Percentiles rank a stretch among this genome's conserved stretches.
Evolutionary conservation across 2,113 vertebrate genomes (phyloP).

Genomic region (Nothoprocta perdicaria): DNA sequence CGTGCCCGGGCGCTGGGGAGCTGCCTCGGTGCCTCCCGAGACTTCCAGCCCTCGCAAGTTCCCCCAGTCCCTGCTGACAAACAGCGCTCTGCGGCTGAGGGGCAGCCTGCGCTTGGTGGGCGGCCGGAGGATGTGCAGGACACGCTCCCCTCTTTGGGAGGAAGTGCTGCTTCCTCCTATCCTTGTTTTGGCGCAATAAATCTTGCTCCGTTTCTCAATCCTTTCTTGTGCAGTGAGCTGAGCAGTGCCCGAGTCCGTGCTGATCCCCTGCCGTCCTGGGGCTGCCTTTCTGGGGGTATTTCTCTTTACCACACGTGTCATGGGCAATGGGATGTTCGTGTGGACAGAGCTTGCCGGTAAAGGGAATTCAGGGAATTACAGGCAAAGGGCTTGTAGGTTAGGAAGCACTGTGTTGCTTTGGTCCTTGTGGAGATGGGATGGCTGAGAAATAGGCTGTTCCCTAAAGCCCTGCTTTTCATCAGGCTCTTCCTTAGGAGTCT

Average conservation of each 20-base stretch:
- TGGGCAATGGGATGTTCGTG: not conserved
- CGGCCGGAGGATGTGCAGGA: not conserved
- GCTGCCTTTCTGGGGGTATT: not conserved
- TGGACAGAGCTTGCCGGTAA: not conserved
- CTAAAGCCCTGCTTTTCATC: not conserved
- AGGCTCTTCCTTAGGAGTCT: fast-evolving
- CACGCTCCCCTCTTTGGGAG: not conserved
- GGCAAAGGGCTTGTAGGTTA: not conserved
- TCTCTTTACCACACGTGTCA: not conserved
- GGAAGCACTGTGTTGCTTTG: not conserved
- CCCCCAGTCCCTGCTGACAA: not conserved
- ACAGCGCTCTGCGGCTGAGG: not conserved
- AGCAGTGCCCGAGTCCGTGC: not conserved
- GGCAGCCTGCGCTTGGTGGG: not conserved
- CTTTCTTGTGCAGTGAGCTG: not conserved
- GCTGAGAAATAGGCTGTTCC: not conserved
- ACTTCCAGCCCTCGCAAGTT: not conserved
- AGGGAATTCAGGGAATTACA: not conserved
- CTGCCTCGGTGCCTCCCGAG: not conserved
- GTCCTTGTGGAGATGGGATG: not conserved
- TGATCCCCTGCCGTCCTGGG: not conserved
- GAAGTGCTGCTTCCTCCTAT: not conserved
- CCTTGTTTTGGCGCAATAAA: not conserved
- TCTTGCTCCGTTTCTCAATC: not conserved
- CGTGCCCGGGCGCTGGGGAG: not conserved